phyloP scores from a whole-genome alignment of 2,113 vertebrate genomes.

The Corythornis cristatus region DNA sequence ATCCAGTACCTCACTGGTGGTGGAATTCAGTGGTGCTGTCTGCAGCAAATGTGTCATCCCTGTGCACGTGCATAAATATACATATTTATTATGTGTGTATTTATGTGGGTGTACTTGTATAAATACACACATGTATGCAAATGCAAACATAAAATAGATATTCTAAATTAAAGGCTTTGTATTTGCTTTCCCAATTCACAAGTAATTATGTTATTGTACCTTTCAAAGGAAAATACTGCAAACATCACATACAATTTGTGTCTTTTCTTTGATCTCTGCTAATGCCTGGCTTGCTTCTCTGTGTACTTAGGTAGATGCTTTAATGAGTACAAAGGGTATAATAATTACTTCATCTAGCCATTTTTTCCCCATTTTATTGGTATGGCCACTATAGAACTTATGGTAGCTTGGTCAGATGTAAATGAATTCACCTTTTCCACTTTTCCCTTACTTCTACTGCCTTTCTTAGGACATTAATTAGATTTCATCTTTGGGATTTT shows the following conservation, averaged over 20 bases:
- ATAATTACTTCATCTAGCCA: neutral
- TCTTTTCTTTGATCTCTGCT: neutral
- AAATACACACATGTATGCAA: neutral
- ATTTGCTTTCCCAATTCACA: neutral
- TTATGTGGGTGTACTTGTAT: neutral
- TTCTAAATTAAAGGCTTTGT: neutral
- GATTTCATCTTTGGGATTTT: neutral
- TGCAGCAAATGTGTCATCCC: accelerated
- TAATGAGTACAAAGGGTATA: neutral
- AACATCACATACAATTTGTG: accelerated
- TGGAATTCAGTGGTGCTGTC: neutral
- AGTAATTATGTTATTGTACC: neutral
- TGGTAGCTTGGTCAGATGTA: neutral
- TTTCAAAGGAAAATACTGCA: neutral
- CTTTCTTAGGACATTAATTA: neutral
- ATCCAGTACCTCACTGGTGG: accelerated
- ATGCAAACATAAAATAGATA: neutral
- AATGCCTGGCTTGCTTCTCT: neutral
- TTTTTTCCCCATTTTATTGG: neutral
- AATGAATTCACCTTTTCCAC: neutral
- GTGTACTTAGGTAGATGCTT: neutral
- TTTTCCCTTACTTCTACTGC: neutral
- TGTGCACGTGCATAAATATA: accelerated
- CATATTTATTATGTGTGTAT: neutral
- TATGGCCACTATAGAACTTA: neutral